Conservation (phyloP, 2,113 vertebrate genomes). For the Anarhynchus alexandrinus region DNA sequence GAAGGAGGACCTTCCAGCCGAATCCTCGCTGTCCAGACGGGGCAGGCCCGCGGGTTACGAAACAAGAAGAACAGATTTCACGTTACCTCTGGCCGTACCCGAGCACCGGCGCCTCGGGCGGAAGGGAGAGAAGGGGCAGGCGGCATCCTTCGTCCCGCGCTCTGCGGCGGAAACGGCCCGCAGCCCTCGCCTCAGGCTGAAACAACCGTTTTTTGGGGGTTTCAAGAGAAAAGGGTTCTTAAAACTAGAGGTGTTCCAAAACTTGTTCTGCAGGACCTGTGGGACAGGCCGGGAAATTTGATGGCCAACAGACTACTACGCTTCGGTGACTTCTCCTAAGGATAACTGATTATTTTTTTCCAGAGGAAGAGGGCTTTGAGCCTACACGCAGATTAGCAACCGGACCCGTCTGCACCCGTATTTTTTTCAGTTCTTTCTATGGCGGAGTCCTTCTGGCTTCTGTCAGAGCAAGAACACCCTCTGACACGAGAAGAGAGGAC, state of each 20-base stretch:
- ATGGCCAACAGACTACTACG: background rate
- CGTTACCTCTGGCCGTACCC: background rate
- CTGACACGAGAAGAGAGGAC: background rate
- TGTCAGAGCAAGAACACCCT: background rate
- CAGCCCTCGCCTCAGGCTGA: background rate
- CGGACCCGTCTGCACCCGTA: background rate
- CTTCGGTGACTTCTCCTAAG: background rate
- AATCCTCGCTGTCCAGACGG: background rate
- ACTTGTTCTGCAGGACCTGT: background rate
- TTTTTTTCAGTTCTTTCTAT: rapidly evolving
- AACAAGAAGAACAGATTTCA: background rate
- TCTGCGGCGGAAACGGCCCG: background rate
- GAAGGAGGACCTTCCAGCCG: background rate
- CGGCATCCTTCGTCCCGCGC: background rate
- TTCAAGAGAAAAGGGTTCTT: background rate
- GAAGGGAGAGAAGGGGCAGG: background rate
- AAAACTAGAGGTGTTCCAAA: too few relatives aligned
- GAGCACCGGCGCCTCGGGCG: too few relatives aligned
- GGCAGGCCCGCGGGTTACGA: background rate
- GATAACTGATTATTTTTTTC: background rate
- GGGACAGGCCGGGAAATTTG: background rate
- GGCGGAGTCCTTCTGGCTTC: background rate
- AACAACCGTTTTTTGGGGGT: rapidly evolving
- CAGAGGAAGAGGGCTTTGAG: background rate
- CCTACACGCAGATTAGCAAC: background rate